Evolutionary conservation across 2,113 vertebrate genomes (phyloP).

Genomic region (Atractosteus spatula): DNA sequence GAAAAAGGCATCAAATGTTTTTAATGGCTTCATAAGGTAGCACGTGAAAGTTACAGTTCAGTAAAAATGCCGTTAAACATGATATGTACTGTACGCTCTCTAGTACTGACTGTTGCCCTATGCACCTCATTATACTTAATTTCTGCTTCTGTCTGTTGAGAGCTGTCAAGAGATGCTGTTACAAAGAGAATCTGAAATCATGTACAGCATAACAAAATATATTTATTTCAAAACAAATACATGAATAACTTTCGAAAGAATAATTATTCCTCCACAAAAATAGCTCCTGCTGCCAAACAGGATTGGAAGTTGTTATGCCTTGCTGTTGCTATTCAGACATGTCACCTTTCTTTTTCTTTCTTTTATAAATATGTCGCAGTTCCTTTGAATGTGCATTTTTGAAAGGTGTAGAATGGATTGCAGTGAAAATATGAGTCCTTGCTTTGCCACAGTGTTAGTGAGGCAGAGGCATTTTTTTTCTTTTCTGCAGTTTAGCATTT

Average conservation of each 20-base stretch:
- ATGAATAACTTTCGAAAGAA: background rate
- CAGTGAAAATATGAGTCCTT: background rate
- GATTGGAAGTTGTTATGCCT: conserved; percentile 1
- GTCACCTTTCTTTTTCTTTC: background rate
- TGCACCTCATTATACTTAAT: conserved; percentile 19
- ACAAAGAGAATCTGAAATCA: conserved; percentile 26
- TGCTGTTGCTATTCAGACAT: background rate
- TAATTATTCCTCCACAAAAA: background rate
- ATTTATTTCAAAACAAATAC: conserved; percentile 15
- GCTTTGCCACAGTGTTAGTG: background rate
- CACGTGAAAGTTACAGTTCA: background rate
- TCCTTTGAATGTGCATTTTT: background rate
- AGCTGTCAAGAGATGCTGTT: conserved; percentile 17
- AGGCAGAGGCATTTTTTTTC: background rate
- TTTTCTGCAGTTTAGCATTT: no score
- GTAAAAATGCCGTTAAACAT: conserved; percentile 3
- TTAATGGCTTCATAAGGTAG: background rate
- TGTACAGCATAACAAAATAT: conserved; percentile 8
- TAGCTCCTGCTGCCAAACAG: background rate
- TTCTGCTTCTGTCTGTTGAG: conserved; percentile 18
- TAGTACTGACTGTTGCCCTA: conserved; percentile 2
- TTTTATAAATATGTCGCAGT: background rate
- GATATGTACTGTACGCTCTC: conserved; percentile 4
- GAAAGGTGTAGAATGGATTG: background rate
- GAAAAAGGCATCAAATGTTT: background rate